Conservation (phyloP, 2,113 vertebrate species). For the Cryptotis parvus region DNA sequence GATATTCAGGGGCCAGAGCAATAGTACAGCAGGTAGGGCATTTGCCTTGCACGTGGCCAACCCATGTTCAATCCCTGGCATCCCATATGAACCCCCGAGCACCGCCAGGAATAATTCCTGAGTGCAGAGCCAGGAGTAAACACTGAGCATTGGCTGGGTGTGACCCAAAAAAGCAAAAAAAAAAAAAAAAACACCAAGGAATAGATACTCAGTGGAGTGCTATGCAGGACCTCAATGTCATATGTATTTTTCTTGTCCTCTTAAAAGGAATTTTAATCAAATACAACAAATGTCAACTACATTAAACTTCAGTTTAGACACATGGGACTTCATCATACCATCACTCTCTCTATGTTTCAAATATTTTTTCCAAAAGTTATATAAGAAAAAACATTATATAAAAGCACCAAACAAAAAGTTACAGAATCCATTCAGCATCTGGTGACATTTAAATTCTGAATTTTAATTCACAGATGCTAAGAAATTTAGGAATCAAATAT, state of each 20-base stretch:
- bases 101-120: no score
- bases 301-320: background rate
- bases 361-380: slow-evolving; percentile 20
- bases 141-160: no score
- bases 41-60: no score
- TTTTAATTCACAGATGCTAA: background rate
- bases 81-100: no score
- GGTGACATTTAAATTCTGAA: background rate
- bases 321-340: background rate
- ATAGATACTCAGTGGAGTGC: background rate
- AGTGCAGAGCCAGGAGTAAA: no score
- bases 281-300: background rate
- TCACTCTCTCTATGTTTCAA: background rate
- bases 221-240: background rate
- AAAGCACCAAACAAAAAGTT: background rate
- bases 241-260: background rate
- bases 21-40: no score
- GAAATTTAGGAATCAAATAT: background rate
- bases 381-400: background rate
- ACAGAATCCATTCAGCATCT: background rate
- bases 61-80: no score
- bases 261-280: background rate
- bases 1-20: no score
- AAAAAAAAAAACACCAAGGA: no score
- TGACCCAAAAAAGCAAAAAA: no score